Conservation (phyloP, 2,797 vertebrate genomes). For the Takifugu rubripes region DNA sequence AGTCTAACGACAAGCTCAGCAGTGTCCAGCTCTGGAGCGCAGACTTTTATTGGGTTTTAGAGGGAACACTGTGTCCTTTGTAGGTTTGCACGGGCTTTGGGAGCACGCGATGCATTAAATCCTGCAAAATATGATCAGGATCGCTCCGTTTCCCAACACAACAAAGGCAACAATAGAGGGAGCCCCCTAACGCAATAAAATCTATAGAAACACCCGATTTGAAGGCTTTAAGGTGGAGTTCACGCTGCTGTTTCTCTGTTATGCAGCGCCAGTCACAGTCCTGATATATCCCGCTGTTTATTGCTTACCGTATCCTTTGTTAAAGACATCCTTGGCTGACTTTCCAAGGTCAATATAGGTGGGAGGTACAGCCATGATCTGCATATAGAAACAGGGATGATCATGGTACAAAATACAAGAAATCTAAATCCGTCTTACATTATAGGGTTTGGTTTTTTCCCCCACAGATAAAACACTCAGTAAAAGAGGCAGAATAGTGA, state of each 20-base stretch:
- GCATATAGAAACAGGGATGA: constrained; percentile 18
- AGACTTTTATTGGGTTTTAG: constrained; percentile 1
- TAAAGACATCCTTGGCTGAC: constrained; percentile 93
- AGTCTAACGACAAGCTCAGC: neutral
- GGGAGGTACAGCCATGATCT: constrained; percentile 94
- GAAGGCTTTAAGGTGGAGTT: neutral
- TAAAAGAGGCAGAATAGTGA: too few relatives aligned
- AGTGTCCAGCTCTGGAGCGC: neutral
- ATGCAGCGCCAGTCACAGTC: neutral
- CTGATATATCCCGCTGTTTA: neutral
- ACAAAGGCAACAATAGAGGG: too few relatives aligned
- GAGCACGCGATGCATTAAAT: constrained; percentile 1
- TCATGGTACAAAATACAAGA: neutral
- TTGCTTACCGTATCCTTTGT: constrained; percentile 92
- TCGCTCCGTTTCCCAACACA: neutral
- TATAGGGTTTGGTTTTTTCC: too few relatives aligned
- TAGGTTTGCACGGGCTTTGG: neutral
- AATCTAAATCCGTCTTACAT: constrained; percentile 1
- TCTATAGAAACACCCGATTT: neutral
- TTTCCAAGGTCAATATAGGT: constrained; percentile 93
- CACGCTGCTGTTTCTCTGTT: neutral
- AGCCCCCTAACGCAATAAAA: too few relatives aligned
- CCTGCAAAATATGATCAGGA: neutral
- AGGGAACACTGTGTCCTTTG: neutral
- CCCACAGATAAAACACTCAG: too few relatives aligned